A percentile compares a stretch with the other conserved stretches of the same genome.
phyloP scores from a whole-genome alignment of 2,888 invertebrate species.

The Argyresthia goedartella region DNA sequence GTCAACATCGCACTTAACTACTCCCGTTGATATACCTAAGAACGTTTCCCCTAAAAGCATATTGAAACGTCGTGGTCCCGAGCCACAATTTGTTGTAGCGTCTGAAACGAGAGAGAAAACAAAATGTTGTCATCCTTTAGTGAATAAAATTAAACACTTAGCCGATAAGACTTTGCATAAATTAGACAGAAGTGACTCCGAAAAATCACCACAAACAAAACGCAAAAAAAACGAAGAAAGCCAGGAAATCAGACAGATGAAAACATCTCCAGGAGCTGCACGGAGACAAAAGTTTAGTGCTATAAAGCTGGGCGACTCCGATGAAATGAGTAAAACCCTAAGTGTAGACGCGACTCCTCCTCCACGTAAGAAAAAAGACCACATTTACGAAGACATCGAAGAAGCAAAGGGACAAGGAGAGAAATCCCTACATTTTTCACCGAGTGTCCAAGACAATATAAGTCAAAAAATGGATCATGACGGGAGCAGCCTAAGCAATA shows the following conservation, averaged over 20 bases:
- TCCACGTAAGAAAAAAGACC: constrained; percentile 67
- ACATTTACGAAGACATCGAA: constrained; percentile 75
- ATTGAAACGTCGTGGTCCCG: constrained; percentile 61
- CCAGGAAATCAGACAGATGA: constrained; percentile 72
- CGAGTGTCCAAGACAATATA: constrained; percentile 38
- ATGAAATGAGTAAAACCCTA: constrained; percentile 63
- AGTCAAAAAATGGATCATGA: constrained; percentile 41
- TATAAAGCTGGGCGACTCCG: constrained; percentile 60
- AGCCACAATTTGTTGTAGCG: constrained; percentile 47
- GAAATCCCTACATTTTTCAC: constrained; percentile 61
- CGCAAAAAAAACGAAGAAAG: constrained; percentile 64
- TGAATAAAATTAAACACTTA: constrained; percentile 74
- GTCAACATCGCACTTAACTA: constrained; percentile 30
- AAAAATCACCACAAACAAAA: constrained; percentile 49
- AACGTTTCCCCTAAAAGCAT: constrained; percentile 65
- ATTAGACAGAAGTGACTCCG: constrained; percentile 52
- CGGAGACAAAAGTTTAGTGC: constrained; percentile 65
- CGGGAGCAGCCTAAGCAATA: constrained; percentile 27
- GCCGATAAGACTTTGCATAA: constrained; percentile 73
- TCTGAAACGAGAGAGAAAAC: constrained; percentile 62
- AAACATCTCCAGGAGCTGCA: constrained; percentile 73
- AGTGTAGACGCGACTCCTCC: constrained; percentile 46
- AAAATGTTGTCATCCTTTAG: constrained; percentile 72
- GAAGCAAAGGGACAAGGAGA: constrained; percentile 45
- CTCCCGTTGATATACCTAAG: constrained; percentile 45